Evolutionary conservation across 2,113 vertebrate genomes (phyloP).

Genomic region (Acanthochromis polyacanthus): DNA sequence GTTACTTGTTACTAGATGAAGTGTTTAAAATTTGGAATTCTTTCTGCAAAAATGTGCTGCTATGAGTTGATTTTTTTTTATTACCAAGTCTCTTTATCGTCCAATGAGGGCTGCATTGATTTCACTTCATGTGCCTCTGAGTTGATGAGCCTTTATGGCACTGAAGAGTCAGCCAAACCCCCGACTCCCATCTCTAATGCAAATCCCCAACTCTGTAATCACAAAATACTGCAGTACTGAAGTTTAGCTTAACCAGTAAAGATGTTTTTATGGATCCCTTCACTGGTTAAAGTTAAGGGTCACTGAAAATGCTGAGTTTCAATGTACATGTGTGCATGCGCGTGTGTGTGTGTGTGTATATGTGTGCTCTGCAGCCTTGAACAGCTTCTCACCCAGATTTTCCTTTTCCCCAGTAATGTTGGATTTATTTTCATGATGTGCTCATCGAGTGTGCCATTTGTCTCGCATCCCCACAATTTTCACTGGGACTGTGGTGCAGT

Average conservation of each 20-base stretch:
- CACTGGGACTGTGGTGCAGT: slow-evolving; percentile 54
- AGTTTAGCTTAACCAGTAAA: slow-evolving; percentile 30
- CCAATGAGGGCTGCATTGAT: slow-evolving; percentile 63
- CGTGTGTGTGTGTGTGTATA: neutral
- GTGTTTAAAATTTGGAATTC: neutral
- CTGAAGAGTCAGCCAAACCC: slow-evolving; percentile 44
- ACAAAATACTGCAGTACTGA: slow-evolving; percentile 54
- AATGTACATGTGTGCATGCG: neutral
- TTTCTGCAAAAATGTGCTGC: neutral
- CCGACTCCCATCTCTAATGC: slow-evolving; percentile 28
- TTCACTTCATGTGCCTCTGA: slow-evolving; percentile 41
- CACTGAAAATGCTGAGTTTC: slow-evolving; percentile 9
- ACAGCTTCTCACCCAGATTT: neutral
- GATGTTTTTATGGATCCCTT: slow-evolving; percentile 15
- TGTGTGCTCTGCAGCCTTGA: slow-evolving; percentile 1
- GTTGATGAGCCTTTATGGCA: slow-evolving; percentile 57
- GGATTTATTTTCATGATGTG: slow-evolving; percentile 10
- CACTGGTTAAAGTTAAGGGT: slow-evolving; percentile 20
- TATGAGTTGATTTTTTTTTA: slow-evolving; percentile 10
- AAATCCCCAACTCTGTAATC: slow-evolving; percentile 36
- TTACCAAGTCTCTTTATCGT: slow-evolving; percentile 49
- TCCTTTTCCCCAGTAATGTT: slow-evolving; percentile 4
- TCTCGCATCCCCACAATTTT: slow-evolving; percentile 48
- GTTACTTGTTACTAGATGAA: neutral
- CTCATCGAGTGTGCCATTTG: slow-evolving; percentile 32